Evolutionary conservation across 2,797 vertebrate species (phyloP).

Genomic region (Rallus crepitans): DNA sequence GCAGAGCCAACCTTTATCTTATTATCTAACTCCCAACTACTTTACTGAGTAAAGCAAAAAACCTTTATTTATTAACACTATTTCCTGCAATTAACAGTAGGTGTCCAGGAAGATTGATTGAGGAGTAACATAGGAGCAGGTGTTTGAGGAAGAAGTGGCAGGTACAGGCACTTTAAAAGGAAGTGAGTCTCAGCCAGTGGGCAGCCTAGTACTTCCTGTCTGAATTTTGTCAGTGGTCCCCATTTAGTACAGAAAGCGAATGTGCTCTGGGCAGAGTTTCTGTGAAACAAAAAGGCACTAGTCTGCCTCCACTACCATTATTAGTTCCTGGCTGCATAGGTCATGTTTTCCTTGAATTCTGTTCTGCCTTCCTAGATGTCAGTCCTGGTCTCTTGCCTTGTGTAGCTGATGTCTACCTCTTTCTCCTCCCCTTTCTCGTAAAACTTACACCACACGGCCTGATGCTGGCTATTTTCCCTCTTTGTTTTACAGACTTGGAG

Average conservation of each 20-base stretch:
- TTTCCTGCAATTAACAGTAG: not conserved
- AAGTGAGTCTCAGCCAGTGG: not conserved
- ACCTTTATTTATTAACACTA: not conserved
- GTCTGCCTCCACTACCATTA: not conserved
- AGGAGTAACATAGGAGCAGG: not conserved
- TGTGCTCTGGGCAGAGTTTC: not conserved
- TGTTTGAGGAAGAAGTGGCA: not conserved
- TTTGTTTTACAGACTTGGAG: not conserved
- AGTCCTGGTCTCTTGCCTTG: not conserved
- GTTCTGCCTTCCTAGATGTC: not conserved
- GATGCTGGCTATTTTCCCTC: not conserved
- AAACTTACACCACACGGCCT: not conserved
- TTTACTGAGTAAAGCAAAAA: not conserved
- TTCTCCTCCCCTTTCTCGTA: not conserved
- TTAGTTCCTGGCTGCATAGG: not conserved
- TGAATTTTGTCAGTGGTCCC: not conserved
- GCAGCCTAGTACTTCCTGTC: not conserved
- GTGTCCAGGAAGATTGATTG: not conserved
- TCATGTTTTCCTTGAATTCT: not conserved
- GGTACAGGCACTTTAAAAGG: not conserved
- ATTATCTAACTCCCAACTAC: not conserved
- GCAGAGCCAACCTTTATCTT: not conserved
- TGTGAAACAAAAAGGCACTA: not conserved
- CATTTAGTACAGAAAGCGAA: not conserved
- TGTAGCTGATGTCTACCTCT: not conserved